A percentile compares a stretch with the other conserved stretches of the same genome.
Conservation (phyloP, 2,113 vertebrate species). For the Ondatra zibethicus region DNA sequence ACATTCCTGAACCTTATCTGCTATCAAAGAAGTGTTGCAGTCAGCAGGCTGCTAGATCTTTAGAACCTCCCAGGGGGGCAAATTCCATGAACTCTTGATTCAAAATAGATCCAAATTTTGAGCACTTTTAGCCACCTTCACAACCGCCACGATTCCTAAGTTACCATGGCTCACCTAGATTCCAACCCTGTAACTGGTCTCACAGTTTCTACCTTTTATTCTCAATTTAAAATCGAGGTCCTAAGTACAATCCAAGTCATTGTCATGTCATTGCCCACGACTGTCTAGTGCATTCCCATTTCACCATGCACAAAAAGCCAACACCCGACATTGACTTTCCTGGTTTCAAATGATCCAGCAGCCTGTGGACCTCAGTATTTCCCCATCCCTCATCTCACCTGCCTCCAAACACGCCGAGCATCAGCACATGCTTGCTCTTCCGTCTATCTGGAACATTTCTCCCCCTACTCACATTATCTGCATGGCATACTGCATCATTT, state of each 20-base stretch:
- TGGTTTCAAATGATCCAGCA: conserved; percentile 30
- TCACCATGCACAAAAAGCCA: conserved; percentile 21
- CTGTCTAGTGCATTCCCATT: neutral
- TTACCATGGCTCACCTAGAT: conserved; percentile 36
- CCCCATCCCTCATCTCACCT: neutral
- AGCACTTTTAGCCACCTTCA: conserved; percentile 49
- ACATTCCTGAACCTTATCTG: neutral
- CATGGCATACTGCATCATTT: neutral
- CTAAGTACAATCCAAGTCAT: conserved; percentile 53
- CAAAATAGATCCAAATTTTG: conserved; percentile 55
- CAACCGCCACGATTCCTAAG: neutral
- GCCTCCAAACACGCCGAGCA: conserved; percentile 30
- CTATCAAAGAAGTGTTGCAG: neutral
- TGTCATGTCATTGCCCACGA: neutral
- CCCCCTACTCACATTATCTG: neutral
- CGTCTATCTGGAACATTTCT: neutral
- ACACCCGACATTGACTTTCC: neutral
- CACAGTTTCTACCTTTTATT: conserved; percentile 29
- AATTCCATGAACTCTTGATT: conserved; percentile 14
- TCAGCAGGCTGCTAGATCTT: neutral
- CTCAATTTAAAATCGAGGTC: conserved; percentile 50
- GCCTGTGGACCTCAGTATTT: conserved; percentile 6
- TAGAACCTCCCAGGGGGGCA: neutral
- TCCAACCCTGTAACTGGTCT: neutral
- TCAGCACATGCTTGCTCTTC: neutral